Percentiles rank a stretch among this genome's conserved stretches.
phyloP scores from a whole-genome alignment of 2,888 invertebrate genomes.

The Thymelicus lineola region DNA sequence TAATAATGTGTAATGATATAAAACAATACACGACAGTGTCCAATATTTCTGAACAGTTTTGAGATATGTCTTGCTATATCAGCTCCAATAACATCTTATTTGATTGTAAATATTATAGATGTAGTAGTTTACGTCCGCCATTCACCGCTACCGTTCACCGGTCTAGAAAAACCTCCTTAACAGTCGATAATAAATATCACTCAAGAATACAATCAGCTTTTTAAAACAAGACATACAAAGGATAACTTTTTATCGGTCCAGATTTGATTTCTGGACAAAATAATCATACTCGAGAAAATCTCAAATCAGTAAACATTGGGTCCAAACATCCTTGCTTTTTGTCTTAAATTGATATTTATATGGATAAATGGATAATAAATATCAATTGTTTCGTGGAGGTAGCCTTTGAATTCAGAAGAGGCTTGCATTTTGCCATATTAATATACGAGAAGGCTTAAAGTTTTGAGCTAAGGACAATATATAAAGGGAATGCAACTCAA shows the following conservation, averaged over 20 bases:
- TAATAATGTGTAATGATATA: slow-evolving; percentile 6
- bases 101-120: no score
- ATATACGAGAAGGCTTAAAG: slow-evolving; percentile 29
- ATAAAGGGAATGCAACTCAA: slow-evolving; percentile 48
- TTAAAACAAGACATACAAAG: slow-evolving; percentile 13
- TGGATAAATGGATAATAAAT: slow-evolving; percentile 25
- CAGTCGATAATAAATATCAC: neutral
- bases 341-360: slow-evolving; percentile 36
- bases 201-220: slow-evolving; percentile 15
- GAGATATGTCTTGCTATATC: no score
- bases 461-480: slow-evolving; percentile 33
- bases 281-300: slow-evolving; percentile 22
- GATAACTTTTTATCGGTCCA: slow-evolving; percentile 7
- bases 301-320: slow-evolving; percentile 27
- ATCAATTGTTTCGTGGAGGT: slow-evolving; percentile 27
- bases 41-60: no score
- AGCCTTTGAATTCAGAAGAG: slow-evolving; percentile 35
- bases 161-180: no score
- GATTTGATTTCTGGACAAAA: slow-evolving; percentile 22
- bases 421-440: slow-evolving; percentile 26
- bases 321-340: slow-evolving; percentile 22
- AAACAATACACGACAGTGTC: no score
- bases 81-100: no score
- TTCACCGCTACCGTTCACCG: no score
- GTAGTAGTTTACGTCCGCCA: no score